Evolutionary conservation across 2,797 vertebrate species (phyloP), one percentile per base, ranked within the genome.

Genomic region (Hirundo rustica): DNA sequence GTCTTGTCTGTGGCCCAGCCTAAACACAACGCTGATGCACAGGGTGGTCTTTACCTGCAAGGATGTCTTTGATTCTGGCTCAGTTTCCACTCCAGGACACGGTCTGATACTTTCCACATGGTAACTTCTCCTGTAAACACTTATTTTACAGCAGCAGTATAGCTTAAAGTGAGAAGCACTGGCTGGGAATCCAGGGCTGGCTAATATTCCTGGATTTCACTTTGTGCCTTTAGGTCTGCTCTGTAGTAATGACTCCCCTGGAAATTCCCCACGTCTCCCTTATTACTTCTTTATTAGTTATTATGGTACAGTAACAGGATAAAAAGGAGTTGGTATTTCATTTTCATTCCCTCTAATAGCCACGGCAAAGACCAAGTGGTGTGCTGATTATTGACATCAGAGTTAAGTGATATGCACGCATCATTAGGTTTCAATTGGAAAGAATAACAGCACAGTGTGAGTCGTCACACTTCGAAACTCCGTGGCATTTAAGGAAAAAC

Each of bases 181-280:
- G 44, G 13, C 60, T 62, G 87, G 77, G 84, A 92, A 92, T 95
- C 87, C 95, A 53, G 85, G 95, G 96, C 95, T 92, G 79, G 94
- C 89, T 64, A 11, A 66, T 70, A 58, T 25, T 92, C 88, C 94
- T 90, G 86, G 90, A 74, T 95, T 89, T 94, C 77, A 68, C 92
- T 92, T 57, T 58, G 85, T 95, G 88, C 88, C 92, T 91, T 91
- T 92, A 81, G 94, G 86, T 96, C 85, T 55, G 75, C 93, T 93
- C 86, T 32, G 36, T 79, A 65, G 93, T 89, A 96, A 97, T 97
- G 96, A 94, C 88, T 97, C 92, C 95, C 93, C n/a, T 57, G 94
- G 96, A 96, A 96, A 81, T 88, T 45, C 95, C 95, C 75, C 53
- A 34, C 79, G 89, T 96, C 93, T 97, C 90, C 75, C 94, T 96